Evolutionary conservation across 2,797 vertebrate species (phyloP).

Genomic region (Cynodonichthys magdalenae): DNA sequence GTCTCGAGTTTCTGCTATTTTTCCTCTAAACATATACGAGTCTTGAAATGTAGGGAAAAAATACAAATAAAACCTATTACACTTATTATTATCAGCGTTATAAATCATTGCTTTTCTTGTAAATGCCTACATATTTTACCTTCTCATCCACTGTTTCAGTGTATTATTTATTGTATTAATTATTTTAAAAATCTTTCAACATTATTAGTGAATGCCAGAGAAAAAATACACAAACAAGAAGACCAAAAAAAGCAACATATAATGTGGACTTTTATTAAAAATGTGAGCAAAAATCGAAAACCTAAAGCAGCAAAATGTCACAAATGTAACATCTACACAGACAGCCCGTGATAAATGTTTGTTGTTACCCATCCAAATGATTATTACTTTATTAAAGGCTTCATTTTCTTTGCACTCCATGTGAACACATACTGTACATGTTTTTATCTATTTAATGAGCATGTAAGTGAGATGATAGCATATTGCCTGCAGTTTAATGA

Average conservation of each 20-base stretch:
- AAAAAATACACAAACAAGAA: neutral
- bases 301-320: constrained; percentile 38
- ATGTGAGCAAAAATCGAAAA: constrained; percentile 6
- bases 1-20: no score
- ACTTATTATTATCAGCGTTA: neutral
- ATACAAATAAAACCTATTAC: neutral
- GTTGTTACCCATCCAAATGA: constrained; percentile 7
- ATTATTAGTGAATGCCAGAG: neutral
- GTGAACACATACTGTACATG: neutral
- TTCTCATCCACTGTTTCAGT: neutral
- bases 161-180: no score
- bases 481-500: constrained; percentile 26
- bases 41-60: neutral
- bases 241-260: neutral
- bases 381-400: constrained; percentile 14
- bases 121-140: neutral
- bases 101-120: neutral
- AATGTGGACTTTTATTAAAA: neutral
- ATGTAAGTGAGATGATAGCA: constrained; percentile 32
- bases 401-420: constrained; percentile 22
- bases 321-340: constrained; percentile 27
- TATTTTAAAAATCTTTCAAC: no score
- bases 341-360: constrained; percentile 4
- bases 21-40: neutral
- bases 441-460: constrained; percentile 30